Evolutionary conservation across 2,888 invertebrate species (phyloP).

Genomic region (Metacarcinus magister): DNA sequence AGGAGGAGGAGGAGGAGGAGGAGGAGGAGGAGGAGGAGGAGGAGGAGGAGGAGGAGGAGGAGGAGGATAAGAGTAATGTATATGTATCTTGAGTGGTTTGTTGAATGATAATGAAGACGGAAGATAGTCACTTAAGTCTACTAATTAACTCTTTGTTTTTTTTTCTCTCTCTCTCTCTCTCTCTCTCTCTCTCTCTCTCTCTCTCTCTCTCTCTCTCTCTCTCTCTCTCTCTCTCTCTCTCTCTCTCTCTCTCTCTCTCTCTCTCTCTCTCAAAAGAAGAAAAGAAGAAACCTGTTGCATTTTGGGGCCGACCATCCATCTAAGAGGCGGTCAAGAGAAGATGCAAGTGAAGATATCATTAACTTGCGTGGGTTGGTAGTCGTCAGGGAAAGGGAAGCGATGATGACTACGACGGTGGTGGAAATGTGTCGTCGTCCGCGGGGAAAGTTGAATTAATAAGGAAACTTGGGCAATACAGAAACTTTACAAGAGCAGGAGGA

Average conservation of each 20-base stretch:
- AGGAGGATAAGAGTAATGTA: no score
- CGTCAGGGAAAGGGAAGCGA: neutral
- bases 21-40: no score
- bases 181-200: constrained; percentile 26
- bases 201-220: neutral
- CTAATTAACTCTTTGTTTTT: neutral
- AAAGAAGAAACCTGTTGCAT: neutral
- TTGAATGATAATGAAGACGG: neutral
- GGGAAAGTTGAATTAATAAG: neutral
- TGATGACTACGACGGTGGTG: neutral
- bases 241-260: neutral
- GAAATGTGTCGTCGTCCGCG: neutral
- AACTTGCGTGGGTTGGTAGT: neutral
- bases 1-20: no score
- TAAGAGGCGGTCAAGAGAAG: neutral
- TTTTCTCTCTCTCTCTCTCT: constrained; percentile 5
- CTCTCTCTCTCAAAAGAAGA: neutral
- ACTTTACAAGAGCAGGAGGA: no score
- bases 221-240: neutral
- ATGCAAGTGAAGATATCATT: neutral
- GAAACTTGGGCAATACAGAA: no score
- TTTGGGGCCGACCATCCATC: neutral
- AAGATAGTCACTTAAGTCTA: neutral
- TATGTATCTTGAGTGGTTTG: no score
- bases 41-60: no score